Evolutionary conservation across 2,888 invertebrate species (phyloP).

Genomic region (Sacculina carcini): DNA sequence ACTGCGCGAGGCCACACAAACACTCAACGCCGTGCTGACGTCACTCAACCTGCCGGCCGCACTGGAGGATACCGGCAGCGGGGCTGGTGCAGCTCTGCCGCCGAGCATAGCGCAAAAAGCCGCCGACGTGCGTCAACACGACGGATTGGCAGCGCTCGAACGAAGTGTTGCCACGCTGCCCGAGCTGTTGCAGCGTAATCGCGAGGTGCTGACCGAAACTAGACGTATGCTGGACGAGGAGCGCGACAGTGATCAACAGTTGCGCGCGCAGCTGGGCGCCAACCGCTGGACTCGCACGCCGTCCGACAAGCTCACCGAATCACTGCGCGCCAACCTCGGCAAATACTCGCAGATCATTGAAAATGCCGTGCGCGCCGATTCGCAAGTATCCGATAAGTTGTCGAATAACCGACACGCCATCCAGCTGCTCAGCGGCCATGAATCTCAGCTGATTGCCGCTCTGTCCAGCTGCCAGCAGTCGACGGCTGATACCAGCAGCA

Average conservation of each 20-base stretch:
- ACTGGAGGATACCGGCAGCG: constrained; percentile 48
- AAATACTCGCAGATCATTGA: constrained; percentile 72
- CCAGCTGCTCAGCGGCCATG: constrained; percentile 45
- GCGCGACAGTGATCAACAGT: constrained; percentile 57
- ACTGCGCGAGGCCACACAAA: constrained; percentile 67
- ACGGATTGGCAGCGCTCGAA: constrained; percentile 27
- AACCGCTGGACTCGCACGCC: constrained; percentile 74
- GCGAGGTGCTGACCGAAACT: constrained; percentile 76
- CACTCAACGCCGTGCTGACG: constrained; percentile 66
- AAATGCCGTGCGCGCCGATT: constrained; percentile 38
- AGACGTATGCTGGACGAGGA: constrained; percentile 70
- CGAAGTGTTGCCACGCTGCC: constrained; percentile 61
- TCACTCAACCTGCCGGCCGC: constrained; percentile 92
- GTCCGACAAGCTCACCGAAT: constrained; percentile 62
- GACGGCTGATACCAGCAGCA: no score
- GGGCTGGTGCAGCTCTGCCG: constrained; percentile 52
- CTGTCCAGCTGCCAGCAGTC: no score
- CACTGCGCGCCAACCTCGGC: constrained; percentile 58
- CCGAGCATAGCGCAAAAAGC: constrained; percentile 70
- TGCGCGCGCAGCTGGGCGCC: constrained; percentile 57
- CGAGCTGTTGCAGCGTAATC: constrained; percentile 63
- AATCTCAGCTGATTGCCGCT: constrained; percentile 36
- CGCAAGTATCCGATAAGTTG: constrained; percentile 41
- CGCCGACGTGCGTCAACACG: constrained; percentile 33
- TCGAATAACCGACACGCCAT: constrained; percentile 49